These are phyloP conservation scores for Clarias platycephalus DNA, from an alignment of 2,797 vertebrate species.

Conservation along the genomic window DNA sequence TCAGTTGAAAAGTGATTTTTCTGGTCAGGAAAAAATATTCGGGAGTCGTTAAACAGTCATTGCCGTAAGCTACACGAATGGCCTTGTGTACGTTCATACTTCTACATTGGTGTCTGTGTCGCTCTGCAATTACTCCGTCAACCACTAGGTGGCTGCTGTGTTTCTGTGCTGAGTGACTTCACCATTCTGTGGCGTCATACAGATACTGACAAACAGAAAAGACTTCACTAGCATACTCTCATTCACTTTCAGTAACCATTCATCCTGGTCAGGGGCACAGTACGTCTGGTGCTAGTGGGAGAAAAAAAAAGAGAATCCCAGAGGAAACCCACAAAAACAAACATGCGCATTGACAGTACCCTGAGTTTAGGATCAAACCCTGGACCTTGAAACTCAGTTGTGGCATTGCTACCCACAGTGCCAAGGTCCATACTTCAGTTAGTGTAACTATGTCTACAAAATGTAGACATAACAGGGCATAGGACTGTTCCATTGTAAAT, in stretches of 20 bases:
- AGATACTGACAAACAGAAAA: background rate
- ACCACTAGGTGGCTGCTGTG: too few species aligned
- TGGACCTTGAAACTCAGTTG: background rate
- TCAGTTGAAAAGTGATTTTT: too few species aligned
- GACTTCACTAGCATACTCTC: background rate
- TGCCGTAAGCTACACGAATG: too few species aligned
- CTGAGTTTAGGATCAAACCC: background rate
- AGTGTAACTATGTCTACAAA: background rate
- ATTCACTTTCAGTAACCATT: background rate
- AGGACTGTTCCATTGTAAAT: constrained; percentile 87
- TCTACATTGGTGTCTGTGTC: too few species aligned
- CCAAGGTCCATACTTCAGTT: background rate
- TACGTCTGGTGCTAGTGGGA: background rate
- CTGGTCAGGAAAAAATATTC: too few species aligned
- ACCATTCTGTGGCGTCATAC: background rate
- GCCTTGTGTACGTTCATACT: too few species aligned
- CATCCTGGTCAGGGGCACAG: background rate
- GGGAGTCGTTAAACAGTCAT: too few species aligned
- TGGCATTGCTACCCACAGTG: background rate
- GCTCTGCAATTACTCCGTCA: too few species aligned
- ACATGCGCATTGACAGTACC: background rate
- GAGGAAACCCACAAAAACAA: background rate
- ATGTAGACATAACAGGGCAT: constrained; percentile 74
- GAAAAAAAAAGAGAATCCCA: background rate
- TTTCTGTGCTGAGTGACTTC: background rate